Percentiles rank a stretch among this genome's conserved stretches.
These are phyloP conservation scores for Nyctibius bracteatus DNA, from an alignment of 2,113 vertebrate genomes.

Conservation along the genomic window DNA sequence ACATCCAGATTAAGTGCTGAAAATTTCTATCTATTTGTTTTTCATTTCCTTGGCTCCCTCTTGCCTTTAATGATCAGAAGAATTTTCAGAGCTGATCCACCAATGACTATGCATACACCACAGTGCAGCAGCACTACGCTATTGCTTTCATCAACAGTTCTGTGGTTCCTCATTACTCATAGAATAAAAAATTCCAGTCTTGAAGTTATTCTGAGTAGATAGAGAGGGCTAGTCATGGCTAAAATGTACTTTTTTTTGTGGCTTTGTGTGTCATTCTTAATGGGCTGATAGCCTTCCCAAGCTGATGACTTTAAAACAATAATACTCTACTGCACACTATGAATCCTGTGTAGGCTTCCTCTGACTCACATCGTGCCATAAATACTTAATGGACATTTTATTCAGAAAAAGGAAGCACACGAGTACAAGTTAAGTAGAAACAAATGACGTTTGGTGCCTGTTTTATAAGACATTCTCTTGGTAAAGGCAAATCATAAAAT, in stretches of 20 bases:
- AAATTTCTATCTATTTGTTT: background rate
- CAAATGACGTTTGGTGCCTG: constrained; percentile 35
- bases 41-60: background rate
- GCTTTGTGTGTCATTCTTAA: background rate
- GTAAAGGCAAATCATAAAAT: background rate
- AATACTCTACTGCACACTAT: background rate
- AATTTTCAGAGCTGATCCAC: background rate
- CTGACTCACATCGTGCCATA: background rate
- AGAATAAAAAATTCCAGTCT: background rate
- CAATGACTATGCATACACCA: background rate
- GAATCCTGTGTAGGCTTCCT: background rate
- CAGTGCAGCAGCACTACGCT: background rate
- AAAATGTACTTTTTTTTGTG: background rate
- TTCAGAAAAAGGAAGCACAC: background rate
- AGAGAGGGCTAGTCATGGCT: background rate
- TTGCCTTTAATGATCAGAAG: background rate
- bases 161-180: background rate
- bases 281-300: background rate
- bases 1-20: background rate
- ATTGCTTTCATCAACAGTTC: background rate
- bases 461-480: constrained; percentile 32
- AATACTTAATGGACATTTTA: constrained; percentile 54
- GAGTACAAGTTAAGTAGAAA: constrained; percentile 49
- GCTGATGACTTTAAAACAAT: background rate
- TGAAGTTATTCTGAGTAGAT: background rate